Percentiles rank a stretch among this genome's conserved stretches.
Evolutionary conservation across 2,888 invertebrate genomes (phyloP).

Genomic region (Amblyjoppa proteus): DNA sequence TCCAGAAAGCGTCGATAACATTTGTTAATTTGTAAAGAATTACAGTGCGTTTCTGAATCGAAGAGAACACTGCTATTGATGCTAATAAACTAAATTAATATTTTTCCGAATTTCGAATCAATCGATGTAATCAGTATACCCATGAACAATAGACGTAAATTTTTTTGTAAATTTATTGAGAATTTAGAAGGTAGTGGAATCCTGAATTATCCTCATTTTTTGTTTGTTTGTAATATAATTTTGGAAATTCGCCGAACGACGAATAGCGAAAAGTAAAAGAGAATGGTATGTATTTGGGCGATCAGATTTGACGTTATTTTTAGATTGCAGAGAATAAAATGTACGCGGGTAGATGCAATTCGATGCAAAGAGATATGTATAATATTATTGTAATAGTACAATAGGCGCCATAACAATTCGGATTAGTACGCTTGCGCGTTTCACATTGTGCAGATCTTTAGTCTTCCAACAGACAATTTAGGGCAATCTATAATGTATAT

Average conservation of each 20-base stretch:
- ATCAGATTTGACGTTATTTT: slow-evolving; percentile 5
- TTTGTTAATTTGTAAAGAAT: slow-evolving; percentile 48
- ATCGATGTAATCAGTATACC: slow-evolving; percentile 47
- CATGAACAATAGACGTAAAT: slow-evolving; percentile 35
- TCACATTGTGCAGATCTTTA: slow-evolving; percentile 56
- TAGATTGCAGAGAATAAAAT: neutral
- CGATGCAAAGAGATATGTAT: slow-evolving; percentile 17
- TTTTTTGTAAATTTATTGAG: slow-evolving; percentile 7
- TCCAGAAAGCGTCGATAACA: slow-evolving; percentile 19
- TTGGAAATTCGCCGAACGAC: neutral
- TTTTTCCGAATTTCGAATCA: slow-evolving; percentile 35
- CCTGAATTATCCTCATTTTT: neutral
- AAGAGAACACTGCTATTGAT: slow-evolving; percentile 15
- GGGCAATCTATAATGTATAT: slow-evolving; percentile 71
- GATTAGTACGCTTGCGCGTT: slow-evolving; percentile 13
- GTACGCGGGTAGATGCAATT: slow-evolving; percentile 20
- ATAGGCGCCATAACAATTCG: slow-evolving; percentile 44
- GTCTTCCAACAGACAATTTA: slow-evolving; percentile 71
- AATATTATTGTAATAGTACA: slow-evolving; percentile 32
- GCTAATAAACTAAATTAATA: slow-evolving; percentile 29
- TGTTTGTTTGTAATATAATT: neutral
- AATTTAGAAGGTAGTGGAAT: neutral
- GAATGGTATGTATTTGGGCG: slow-evolving; percentile 37
- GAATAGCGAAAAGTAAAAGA: neutral
- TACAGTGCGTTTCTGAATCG: slow-evolving; percentile 23